Evolutionary conservation across 2,888 invertebrate genomes (phyloP).

Genomic region (Sinodicranocentrus sp.): DNA sequence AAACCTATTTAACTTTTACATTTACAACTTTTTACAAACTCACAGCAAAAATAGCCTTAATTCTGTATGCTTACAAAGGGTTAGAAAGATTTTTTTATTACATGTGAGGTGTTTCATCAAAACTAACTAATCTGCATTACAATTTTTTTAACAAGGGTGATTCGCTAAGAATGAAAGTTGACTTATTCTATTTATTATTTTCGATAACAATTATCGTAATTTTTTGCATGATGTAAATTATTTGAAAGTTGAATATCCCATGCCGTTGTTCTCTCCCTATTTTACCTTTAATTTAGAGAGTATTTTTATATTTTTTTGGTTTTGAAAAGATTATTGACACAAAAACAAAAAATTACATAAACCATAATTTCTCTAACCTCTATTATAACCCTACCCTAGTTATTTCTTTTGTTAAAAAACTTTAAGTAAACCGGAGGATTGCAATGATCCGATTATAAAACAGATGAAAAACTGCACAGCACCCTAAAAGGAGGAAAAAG

Average conservation of each 20-base stretch:
- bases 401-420: neutral
- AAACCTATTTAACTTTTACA: neutral
- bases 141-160: no score
- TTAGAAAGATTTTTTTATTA: neutral
- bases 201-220: no score
- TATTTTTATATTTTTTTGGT: neutral
- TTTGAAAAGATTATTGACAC: conserved; percentile 32
- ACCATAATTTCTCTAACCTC: no score
- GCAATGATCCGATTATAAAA: neutral
- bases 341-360: no score
- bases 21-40: neutral
- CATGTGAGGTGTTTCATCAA: no score
- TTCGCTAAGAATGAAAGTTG: no score
- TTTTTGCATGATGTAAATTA: no score
- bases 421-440: neutral
- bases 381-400: neutral
- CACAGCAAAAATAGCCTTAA: conserved; percentile 62
- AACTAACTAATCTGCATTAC: no score
- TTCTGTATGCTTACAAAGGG: conserved; percentile 8
- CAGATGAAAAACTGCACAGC: conserved; percentile 32
- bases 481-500: conserved; percentile 34
- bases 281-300: no score
- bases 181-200: no score
- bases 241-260: no score
- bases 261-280: no score